Percentiles rank a stretch among this genome's conserved stretches.
Conservation (phyloP, 2,797 vertebrate genomes). For the Poliocrania exsul region DNA sequence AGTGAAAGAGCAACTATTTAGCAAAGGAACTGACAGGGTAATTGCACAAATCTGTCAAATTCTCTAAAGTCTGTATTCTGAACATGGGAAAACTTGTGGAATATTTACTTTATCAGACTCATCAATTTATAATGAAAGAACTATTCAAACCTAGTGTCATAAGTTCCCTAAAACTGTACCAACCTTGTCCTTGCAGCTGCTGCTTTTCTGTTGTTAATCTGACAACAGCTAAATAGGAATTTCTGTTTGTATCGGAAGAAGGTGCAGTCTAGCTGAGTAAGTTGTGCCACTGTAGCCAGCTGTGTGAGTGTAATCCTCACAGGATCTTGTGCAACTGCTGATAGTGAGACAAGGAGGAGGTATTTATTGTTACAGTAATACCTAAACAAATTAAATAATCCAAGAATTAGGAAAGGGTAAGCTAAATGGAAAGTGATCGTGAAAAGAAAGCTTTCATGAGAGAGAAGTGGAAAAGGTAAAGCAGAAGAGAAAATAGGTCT, state of each 20-base stretch:
- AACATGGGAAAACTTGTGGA: neutral
- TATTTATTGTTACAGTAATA: neutral
- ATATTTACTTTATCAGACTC: neutral
- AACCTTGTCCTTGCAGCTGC: neutral
- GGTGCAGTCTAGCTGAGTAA: neutral
- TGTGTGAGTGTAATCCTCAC: neutral
- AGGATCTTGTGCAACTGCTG: neutral
- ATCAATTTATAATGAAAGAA: neutral
- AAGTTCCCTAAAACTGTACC: neutral
- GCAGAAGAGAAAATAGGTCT: neutral
- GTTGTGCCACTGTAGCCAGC: neutral
- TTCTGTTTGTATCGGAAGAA: neutral
- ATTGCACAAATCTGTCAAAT: neutral
- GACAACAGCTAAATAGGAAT: neutral
- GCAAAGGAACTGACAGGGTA: neutral
- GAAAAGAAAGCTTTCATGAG: neutral
- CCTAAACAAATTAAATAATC: neutral
- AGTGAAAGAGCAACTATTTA: neutral
- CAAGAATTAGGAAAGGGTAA: neutral
- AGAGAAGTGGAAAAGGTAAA: neutral
- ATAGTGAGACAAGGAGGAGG: neutral
- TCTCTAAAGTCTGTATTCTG: neutral
- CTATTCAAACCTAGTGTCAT: neutral
- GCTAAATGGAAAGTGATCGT: neutral
- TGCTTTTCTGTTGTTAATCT: neutral